Evolutionary conservation across 30 jellyfish, hydroid and myxozoan genomes (phyloP).

Genomic region (Hydractinia symbiolongicarpus): DNA sequence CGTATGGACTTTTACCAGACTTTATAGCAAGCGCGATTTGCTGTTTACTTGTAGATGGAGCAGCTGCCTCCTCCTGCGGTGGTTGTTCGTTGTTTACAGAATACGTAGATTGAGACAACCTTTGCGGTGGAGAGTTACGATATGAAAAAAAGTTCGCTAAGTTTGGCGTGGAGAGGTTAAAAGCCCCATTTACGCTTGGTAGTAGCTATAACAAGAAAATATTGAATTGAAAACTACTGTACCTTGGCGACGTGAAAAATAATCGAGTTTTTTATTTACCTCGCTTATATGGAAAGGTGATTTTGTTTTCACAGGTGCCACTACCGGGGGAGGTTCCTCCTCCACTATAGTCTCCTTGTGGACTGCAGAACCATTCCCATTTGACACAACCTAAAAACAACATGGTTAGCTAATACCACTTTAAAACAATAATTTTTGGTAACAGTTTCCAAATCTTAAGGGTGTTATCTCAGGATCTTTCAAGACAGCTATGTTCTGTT

Average conservation of each 20-base stretch:
- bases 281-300: conserved; percentile 15
- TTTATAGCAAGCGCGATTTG: conserved; percentile 93
- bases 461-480: no score
- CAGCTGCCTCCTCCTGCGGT: background rate
- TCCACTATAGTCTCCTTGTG: background rate
- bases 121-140: conserved; percentile 21
- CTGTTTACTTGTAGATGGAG: conserved; percentile 38
- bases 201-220: background rate
- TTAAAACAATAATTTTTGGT: no score
- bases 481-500: no score
- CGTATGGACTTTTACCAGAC: conserved; percentile 98
- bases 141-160: conserved; percentile 7
- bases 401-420: background rate
- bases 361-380: background rate
- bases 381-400: conserved; percentile 5
- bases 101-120: conserved; percentile 34
- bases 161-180: conserved; percentile 47
- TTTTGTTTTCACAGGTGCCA: conserved; percentile 6
- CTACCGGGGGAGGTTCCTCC: conserved; percentile 8
- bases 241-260: background rate
- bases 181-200: conserved; percentile 2
- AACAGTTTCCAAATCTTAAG: no score
- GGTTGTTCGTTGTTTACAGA: conserved; percentile 29
- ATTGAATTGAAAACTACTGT: background rate
- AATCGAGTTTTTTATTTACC: background rate